phyloP scores from a whole-genome alignment of 2,888 invertebrate genomes.

The Eremobia ochroleuca region DNA sequence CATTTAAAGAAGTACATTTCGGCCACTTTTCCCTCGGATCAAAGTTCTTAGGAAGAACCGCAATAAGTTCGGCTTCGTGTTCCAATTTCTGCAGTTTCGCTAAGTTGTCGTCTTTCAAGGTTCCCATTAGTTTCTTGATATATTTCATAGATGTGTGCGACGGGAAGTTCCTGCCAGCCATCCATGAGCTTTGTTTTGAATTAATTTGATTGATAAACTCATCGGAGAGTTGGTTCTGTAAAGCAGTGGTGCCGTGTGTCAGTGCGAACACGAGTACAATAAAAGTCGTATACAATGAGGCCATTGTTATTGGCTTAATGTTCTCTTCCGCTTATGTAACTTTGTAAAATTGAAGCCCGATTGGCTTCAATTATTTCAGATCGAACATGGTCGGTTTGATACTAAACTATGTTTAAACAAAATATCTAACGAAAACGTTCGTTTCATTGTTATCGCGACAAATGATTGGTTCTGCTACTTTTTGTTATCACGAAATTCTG shows the following conservation, averaged over 20 bases:
- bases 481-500: slow-evolving; percentile 18
- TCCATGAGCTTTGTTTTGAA: slow-evolving; percentile 93
- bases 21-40: slow-evolving; percentile 96
- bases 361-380: slow-evolving; percentile 2
- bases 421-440: background rate
- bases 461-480: slow-evolving; percentile 4
- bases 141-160: slow-evolving; percentile 90
- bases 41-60: slow-evolving; percentile 93
- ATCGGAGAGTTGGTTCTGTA: slow-evolving; percentile 92
- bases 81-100: slow-evolving; percentile 84
- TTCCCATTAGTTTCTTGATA: slow-evolving; percentile 94
- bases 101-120: slow-evolving; percentile 91
- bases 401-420: background rate
- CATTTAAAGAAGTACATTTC: slow-evolving; percentile 95
- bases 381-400: background rate
- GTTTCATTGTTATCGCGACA: slow-evolving; percentile 9
- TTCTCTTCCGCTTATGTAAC: slow-evolving; percentile 53
- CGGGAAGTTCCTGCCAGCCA: slow-evolving; percentile 95
- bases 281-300: slow-evolving; percentile 68
- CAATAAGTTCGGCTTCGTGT: slow-evolving; percentile 79
- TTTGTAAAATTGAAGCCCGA: background rate
- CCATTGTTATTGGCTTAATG: slow-evolving; percentile 76
- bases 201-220: slow-evolving; percentile 94
- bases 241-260: slow-evolving; percentile 66
- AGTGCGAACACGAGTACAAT: slow-evolving; percentile 75